phyloP scores from a whole-genome alignment of 2,888 invertebrate species.

The Agonum fuliginosum region DNA sequence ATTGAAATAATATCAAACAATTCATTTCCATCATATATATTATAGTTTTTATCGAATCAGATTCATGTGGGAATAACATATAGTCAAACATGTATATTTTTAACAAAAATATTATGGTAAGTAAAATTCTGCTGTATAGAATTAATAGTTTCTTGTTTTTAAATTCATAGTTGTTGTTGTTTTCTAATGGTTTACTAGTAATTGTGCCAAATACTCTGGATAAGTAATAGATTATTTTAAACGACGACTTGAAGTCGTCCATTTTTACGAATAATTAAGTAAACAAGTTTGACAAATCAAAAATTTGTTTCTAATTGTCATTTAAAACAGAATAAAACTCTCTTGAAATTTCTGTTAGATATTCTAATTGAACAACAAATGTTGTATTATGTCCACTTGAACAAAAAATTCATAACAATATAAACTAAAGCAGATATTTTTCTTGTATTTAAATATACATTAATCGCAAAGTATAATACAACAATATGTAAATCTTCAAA shows the following conservation, averaged over 20 bases:
- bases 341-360: too few species aligned
- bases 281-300: neutral
- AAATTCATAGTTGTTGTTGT: neutral
- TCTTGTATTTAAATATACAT: neutral
- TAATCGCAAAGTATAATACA: neutral
- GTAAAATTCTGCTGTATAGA: neutral
- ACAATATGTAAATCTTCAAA: neutral
- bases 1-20: neutral
- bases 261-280: neutral
- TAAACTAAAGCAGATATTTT: too few species aligned
- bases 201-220: neutral
- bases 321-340: too few species aligned
- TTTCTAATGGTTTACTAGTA: neutral
- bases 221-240: neutral
- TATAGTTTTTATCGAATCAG: too few species aligned
- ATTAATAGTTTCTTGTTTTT: neutral
- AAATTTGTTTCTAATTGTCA: too few species aligned
- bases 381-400: too few species aligned
- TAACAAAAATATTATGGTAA: too few species aligned
- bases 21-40: neutral
- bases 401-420: too few species aligned
- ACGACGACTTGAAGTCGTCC: neutral
- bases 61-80: too few species aligned
- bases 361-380: too few species aligned
- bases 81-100: too few species aligned